Evolutionary conservation across 1,140 invertebrate genomes (phyloP), one percentile per base, ranked within the genome.

Genomic region (Camponotus floridanus): DNA sequence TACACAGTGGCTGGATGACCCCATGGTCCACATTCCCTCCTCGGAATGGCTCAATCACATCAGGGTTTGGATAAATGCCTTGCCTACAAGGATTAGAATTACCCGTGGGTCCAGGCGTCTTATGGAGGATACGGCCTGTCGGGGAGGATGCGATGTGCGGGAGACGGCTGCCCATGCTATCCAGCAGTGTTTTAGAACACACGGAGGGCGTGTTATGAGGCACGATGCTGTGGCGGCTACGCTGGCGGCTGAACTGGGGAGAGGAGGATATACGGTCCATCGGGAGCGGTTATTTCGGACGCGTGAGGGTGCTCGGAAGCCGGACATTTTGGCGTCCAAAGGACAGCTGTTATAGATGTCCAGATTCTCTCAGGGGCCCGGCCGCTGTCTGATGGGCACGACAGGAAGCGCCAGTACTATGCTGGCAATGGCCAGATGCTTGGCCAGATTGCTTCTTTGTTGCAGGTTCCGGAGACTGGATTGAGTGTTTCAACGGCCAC

Each of bases 101-200:
- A 71, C 86, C 0, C 42, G 88, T 21, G 88, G 86, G 0, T 2
- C 7, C 0, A 64, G 83, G 13, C 7, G 78, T 0, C 0, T 18
- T 0, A 31, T 2, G 1, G 3, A 65, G 5, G 15, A 45, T 6
- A 8, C 26, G 0, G 6, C 3, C 7, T 95, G 94, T 76, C 88
- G 92, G 31, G 92, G 92, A 0, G 91, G 91, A 2, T 94, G 93
- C 86, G 3, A 7, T 0, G 31, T 33, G 5, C 79, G 36, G 51
- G 94, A 95, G 67, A 94, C 94, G 0, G 87, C 90, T 7, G 89
- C 91, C 26, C 94, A 95, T 71, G 88, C 92, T 2, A 91, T 95
- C 1, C 93, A 95, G 74, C 79, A 86, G 9, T 95, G 94, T 83
- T 85, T 87, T 26, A 51, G 93, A 31, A 94, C 93, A 0, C 94